Percentiles rank a stretch among this genome's conserved stretches.
These are phyloP conservation scores for Pseudopipra pipra DNA, from an alignment of 2,113 vertebrate genomes.

Conservation along the genomic window DNA sequence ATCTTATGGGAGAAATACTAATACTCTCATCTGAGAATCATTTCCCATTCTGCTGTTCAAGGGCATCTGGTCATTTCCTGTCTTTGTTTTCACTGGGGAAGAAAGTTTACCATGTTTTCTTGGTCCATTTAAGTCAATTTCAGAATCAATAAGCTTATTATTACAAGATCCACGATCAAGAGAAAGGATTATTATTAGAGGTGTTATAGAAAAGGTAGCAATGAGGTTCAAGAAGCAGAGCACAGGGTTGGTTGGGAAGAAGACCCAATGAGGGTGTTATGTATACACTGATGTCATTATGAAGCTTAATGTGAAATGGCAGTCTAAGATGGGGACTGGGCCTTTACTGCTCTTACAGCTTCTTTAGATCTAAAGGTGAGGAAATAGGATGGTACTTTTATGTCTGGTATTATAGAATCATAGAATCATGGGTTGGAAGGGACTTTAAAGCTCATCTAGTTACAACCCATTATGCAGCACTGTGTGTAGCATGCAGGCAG, in stretches of 20 bases:
- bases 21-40: not conserved
- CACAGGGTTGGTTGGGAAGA: not conserved
- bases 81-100: not conserved
- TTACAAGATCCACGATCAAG: not conserved
- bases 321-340: not conserved
- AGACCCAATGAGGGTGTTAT: not conserved
- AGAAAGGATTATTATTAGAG: not conserved
- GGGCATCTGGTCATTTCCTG: not conserved
- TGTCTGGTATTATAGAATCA: not conserved
- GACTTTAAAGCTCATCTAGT: not conserved
- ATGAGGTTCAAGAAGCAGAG: not conserved
- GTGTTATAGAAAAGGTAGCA: not conserved
- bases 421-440: not conserved
- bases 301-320: not conserved
- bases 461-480: no score
- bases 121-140: not conserved
- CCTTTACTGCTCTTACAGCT: not conserved
- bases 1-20: not conserved
- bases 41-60: not conserved
- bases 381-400: not conserved
- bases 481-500: not conserved
- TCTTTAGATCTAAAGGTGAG: not conserved
- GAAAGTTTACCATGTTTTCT: not conserved
- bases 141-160: not conserved
- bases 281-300: not conserved